These are phyloP conservation scores for Chrysomallon squamiferum DNA, from an alignment of 1,140 invertebrate species.

Conservation along the genomic window DNA sequence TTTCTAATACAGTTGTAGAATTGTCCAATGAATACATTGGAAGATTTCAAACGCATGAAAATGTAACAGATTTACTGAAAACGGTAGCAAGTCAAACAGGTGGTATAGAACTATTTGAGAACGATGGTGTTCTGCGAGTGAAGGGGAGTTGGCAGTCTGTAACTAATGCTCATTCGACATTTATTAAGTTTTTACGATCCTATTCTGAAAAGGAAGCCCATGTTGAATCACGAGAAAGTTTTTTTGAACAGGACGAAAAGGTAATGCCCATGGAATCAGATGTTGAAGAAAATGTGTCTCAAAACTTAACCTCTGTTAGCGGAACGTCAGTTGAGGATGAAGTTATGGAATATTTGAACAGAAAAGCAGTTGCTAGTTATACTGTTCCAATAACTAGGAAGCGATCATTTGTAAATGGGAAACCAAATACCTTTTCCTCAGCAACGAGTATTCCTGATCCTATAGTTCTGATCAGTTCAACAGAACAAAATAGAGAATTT, in stretches of 20 bases:
- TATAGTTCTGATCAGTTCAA: neutral
- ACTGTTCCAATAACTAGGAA: neutral
- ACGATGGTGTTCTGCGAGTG: constrained; percentile 5
- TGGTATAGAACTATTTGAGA: constrained; percentile 14
- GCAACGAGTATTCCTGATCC: constrained; percentile 1
- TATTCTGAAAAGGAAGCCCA: constrained; percentile 1
- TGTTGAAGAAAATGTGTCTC: neutral
- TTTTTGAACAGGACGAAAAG: neutral
- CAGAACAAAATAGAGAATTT: neutral
- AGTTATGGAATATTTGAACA: neutral
- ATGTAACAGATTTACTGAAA: constrained; percentile 17
- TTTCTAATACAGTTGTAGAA: constrained; percentile 18
- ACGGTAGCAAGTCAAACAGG: constrained; percentile 6
- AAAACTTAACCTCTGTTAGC: neutral
- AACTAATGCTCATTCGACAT: constrained; percentile 13
- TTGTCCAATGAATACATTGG: constrained; percentile 18
- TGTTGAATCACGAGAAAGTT: constrained; percentile 1
- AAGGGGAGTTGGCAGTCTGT: constrained; percentile 25
- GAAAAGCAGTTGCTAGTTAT: neutral
- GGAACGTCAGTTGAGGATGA: neutral
- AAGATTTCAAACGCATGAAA: constrained; percentile 18
- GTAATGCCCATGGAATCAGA: neutral
- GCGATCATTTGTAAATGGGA: constrained; percentile 5
- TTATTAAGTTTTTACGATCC: constrained; percentile 18
- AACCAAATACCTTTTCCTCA: neutral